These are phyloP conservation scores for Garrulus glandarius DNA, from an alignment of 2,797 vertebrate species.

Conservation along the genomic window DNA sequence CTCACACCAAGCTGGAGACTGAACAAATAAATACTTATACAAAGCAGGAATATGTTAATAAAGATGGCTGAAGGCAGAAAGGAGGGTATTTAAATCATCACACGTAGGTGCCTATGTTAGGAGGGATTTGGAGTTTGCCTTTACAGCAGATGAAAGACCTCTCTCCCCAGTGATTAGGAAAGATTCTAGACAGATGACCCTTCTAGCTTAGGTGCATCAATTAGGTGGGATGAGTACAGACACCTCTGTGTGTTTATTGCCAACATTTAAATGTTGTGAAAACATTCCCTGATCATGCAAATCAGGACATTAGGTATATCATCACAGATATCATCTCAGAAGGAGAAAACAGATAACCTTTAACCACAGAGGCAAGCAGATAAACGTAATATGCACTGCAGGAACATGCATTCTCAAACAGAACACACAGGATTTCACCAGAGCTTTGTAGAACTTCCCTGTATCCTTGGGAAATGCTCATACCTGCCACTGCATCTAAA, in stretches of 20 bases:
- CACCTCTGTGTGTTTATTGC: not conserved
- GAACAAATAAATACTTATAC: slow-evolving; percentile 20
- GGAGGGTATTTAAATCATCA: not conserved
- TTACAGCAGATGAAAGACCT: not conserved
- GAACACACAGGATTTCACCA: not conserved
- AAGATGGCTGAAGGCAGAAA: not conserved
- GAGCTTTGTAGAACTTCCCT: not conserved
- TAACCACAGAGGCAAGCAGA: not conserved
- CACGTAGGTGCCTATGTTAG: not conserved
- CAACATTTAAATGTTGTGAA: not conserved
- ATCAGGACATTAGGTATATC: not conserved
- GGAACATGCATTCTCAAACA: not conserved
- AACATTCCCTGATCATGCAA: not conserved
- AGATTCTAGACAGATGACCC: not conserved
- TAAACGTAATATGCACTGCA: not conserved
- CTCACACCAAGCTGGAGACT: not conserved
- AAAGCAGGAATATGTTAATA: not conserved
- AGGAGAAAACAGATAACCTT: not conserved
- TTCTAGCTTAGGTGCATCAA: not conserved
- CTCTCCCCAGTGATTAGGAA: not conserved
- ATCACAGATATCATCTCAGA: not conserved
- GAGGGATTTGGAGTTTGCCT: not conserved
- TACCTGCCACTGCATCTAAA: not conserved
- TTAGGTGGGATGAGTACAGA: not conserved
- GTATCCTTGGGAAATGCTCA: not conserved